Evolutionary conservation across 2,797 vertebrate species (phyloP).

Genomic region (Coregonus ussuriensis): DNA sequence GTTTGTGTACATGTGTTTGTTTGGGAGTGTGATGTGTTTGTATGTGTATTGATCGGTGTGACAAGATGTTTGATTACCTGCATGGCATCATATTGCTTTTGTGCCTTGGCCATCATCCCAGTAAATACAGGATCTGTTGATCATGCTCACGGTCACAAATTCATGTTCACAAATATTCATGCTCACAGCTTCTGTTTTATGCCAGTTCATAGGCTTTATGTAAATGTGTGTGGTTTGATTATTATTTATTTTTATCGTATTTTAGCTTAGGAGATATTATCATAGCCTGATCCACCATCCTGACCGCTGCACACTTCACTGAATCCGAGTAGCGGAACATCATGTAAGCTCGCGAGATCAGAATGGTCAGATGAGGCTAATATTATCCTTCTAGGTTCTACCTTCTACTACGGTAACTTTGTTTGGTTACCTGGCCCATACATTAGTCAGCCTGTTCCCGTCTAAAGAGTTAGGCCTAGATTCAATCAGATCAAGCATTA

Average conservation of each 20-base stretch:
- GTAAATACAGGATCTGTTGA: constrained; percentile 12
- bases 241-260: not conserved
- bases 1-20: constrained; percentile 12
- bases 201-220: not conserved
- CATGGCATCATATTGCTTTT: constrained; percentile 55
- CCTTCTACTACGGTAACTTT: not conserved
- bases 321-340: not conserved
- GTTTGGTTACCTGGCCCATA: too few relatives aligned
- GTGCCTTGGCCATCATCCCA: constrained; percentile 35
- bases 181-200: not conserved
- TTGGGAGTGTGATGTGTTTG: constrained; percentile 5
- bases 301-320: not conserved
- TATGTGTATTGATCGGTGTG: constrained; percentile 18
- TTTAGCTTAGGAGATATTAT: too few relatives aligned
- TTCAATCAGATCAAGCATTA: not conserved
- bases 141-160: not conserved
- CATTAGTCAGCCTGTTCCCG: too few relatives aligned
- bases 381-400: not conserved
- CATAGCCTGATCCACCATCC: not conserved
- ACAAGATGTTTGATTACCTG: constrained; percentile 38
- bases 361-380: not conserved
- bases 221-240: not conserved
- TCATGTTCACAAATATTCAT: not conserved
- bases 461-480: not conserved
- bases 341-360: not conserved